Conservation (phyloP, 1,140 invertebrate species). For the Brachionus rubens region DNA sequence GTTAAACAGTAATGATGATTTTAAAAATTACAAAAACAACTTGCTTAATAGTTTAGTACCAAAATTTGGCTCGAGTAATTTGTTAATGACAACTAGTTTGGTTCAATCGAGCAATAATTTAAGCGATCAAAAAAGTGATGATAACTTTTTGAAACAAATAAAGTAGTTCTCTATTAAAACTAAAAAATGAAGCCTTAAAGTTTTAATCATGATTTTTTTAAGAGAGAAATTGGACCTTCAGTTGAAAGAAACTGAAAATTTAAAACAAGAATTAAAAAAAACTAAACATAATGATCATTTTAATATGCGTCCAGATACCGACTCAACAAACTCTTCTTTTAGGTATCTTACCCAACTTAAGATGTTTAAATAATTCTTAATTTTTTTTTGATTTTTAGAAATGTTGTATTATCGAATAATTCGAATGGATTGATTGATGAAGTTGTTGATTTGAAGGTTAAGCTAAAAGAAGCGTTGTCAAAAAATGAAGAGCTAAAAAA, state of each 20-base stretch:
- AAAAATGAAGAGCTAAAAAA: background rate
- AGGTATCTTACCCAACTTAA: background rate
- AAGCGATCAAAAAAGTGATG: background rate
- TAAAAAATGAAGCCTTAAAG: too few relatives aligned
- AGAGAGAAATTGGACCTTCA: slow-evolving; percentile 13
- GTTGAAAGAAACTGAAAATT: slow-evolving; percentile 22
- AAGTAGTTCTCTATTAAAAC: background rate
- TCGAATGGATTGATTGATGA: background rate
- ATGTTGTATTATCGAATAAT: background rate
- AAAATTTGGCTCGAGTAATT: background rate
- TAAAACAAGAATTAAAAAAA: background rate
- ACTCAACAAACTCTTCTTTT: background rate
- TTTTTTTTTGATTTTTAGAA: background rate
- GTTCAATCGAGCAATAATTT: background rate
- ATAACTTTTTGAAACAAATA: background rate
- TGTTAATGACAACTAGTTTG: background rate
- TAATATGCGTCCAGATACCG: background rate
- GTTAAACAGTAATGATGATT: background rate
- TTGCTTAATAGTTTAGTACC: background rate
- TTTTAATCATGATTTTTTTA: background rate
- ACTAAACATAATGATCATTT: background rate
- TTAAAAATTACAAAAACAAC: background rate
- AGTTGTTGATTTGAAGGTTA: background rate
- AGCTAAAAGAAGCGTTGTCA: background rate
- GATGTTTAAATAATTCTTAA: background rate